Base-by-base conservation (phyloP, 2,797 vertebrate genomes). In the Eulemur coronatus region DNA sequence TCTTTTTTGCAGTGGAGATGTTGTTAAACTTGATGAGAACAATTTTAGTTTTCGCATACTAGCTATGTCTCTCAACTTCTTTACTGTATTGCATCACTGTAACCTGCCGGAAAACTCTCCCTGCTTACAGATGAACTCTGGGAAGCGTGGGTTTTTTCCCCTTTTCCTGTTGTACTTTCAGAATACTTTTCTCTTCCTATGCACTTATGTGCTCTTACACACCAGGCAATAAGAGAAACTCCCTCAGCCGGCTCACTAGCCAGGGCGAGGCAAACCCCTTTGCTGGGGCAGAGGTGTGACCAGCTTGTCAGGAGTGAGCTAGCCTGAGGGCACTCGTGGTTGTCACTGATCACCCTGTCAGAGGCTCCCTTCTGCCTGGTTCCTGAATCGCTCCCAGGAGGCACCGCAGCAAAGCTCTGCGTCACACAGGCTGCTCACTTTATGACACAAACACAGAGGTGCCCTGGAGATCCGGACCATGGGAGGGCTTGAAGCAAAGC, bases 401-500 rank as follows among this genome's bases (percentile, higher is more conserved):
- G 7, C 20, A 35, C 38, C 4, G 0, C 0, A 8, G 81, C 26
- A 48, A 76, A 70, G 20, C 26, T 28, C 65, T 28, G 13, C 24
- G 61, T 48, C 55, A 59, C 55, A 35, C 2, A 1, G 50, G 52
- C 48, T 35, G 24, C 35, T 33, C 15, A 8, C 24, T 38, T 14
- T 41, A 18, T 30, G 26, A 76, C 41, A 76, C 38, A 89, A 73
- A 57, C 57, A 30, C 33, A 35, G n/a, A 46, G 43, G 70, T 63
- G 52, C 26, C 59, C 69, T 92, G 41, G 10, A 95, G 81, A 59
- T 87, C 20, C 7, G 94, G 80, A 67, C 0, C 8, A 8, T 63
- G n/a, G 69, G 79, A 1, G 22, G 87, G 96, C 95, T 79, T 6
- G 65, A 24, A 89, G 84, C 95, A 89, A 89, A 94, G 33, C 63